Evolutionary conservation across 1,140 invertebrate genomes (phyloP).

Genomic region (Mylabris phalerata): DNA sequence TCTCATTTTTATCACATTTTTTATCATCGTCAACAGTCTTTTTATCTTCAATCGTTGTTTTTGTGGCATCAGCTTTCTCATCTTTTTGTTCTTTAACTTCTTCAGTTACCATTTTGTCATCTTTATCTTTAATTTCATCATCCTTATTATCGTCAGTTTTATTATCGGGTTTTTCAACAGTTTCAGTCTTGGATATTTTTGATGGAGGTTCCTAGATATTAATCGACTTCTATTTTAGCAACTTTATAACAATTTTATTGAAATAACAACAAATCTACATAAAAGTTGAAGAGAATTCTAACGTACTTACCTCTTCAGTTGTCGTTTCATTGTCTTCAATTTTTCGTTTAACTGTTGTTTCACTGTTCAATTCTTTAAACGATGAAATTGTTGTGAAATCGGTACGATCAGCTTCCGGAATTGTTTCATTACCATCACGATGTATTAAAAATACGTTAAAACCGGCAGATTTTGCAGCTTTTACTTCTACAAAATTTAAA

Average conservation of each 20-base stretch:
- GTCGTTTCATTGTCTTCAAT: constrained; percentile 23
- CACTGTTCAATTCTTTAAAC: constrained; percentile 44
- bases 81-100: neutral
- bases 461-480: constrained; percentile 69
- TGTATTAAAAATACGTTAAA: constrained; percentile 59
- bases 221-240: neutral
- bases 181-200: constrained; percentile 22
- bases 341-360: constrained; percentile 33
- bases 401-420: constrained; percentile 49
- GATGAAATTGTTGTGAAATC: constrained; percentile 53
- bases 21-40: constrained; percentile 1
- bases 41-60: neutral
- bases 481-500: constrained; percentile 52
- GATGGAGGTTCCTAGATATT: constrained; percentile 14
- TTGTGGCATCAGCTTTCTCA: constrained; percentile 3
- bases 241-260: too few species aligned
- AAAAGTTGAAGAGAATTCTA: neutral
- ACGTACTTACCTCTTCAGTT: constrained; percentile 25
- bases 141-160: neutral
- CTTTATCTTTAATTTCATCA: constrained; percentile 6
- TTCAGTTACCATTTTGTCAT: neutral
- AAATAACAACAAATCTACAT: neutral
- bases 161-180: constrained; percentile 3
- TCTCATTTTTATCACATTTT: neutral
- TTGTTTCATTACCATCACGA: constrained; percentile 70